A percentile compares a stretch with the other conserved stretches of the same genome.
Conservation (phyloP, 1,140 invertebrate genomes). For the Diabrotica virgifera region DNA sequence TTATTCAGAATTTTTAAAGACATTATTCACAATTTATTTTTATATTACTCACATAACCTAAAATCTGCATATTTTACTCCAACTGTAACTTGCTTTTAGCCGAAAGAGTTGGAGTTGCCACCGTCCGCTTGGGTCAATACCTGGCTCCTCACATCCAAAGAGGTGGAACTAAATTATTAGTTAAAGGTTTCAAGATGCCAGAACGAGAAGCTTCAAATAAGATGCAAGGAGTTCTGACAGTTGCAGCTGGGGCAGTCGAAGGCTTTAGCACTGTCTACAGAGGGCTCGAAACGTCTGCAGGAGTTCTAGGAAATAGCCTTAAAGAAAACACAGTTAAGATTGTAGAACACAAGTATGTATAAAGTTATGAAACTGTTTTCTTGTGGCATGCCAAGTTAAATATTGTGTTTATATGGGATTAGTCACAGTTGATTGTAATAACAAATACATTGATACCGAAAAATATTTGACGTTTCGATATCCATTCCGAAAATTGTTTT, state of each 20-base stretch:
- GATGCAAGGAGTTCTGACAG: constrained; percentile 61
- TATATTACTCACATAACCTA: too few species aligned
- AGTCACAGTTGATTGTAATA: too few species aligned
- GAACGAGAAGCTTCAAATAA: constrained; percentile 56
- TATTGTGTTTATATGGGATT: too few species aligned
- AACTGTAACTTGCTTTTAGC: constrained; percentile 48
- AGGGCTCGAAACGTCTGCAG: constrained; percentile 65
- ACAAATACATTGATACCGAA: too few species aligned
- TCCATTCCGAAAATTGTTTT: too few species aligned
- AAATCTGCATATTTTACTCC: too few species aligned
- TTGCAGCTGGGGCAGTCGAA: constrained; percentile 65
- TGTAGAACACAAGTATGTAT: constrained; percentile 64
- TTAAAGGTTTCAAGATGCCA: constrained; percentile 53
- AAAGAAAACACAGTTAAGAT: constrained; percentile 69
- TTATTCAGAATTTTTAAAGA: too few species aligned
- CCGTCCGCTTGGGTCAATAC: constrained; percentile 58
- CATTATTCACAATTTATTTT: too few species aligned
- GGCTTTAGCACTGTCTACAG: constrained; percentile 67
- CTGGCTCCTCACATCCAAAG: constrained; percentile 66
- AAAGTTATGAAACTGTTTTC: too few species aligned
- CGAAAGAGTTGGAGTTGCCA: constrained; percentile 61
- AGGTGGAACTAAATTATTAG: constrained; percentile 58
- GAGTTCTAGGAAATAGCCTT: constrained; percentile 60
- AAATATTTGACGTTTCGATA: too few species aligned
- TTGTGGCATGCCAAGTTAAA: too few species aligned